These are phyloP conservation scores for Desmophyllum pertusum DNA, from an alignment of 92 coral and sea anemone species.

Conservation along the genomic window DNA sequence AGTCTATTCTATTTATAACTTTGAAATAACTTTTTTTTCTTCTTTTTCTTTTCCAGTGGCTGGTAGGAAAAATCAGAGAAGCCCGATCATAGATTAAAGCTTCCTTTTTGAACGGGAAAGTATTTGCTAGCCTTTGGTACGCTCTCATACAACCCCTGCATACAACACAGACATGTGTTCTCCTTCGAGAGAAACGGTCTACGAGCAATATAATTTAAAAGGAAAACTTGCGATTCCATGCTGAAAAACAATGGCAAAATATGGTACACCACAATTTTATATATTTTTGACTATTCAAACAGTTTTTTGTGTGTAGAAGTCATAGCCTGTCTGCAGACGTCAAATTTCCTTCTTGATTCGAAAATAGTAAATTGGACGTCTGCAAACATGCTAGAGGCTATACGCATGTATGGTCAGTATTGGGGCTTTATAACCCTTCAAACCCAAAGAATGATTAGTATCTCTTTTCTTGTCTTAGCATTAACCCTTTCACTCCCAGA, in stretches of 20 bases:
- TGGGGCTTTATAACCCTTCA: neutral
- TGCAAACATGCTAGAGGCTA: neutral
- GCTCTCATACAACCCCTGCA: no score
- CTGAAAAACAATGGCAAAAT: no score
- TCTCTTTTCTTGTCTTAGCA: no score
- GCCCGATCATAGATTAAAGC: constrained; percentile 42
- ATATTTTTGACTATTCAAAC: no score
- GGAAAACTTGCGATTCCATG: no score
- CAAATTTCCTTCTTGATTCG: neutral
- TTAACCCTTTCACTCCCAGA: no score
- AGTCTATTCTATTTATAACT: neutral
- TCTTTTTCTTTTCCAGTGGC: constrained; percentile 55
- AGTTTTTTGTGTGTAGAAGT: no score
- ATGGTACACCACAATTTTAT: no score
- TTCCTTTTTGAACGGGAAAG: neutral
- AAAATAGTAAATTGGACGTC: neutral
- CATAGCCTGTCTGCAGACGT: neutral
- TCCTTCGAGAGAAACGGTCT: neutral
- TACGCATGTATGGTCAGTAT: neutral
- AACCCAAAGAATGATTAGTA: neutral
- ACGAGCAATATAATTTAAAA: no score
- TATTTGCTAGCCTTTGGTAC: no score
- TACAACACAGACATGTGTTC: neutral
- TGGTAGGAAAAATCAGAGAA: constrained; percentile 65
- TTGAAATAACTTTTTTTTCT: neutral